Evolutionary conservation across 2,113 vertebrate species (phyloP), one percentile per base, ranked within the genome.

Genomic region (Alethe diademata): DNA sequence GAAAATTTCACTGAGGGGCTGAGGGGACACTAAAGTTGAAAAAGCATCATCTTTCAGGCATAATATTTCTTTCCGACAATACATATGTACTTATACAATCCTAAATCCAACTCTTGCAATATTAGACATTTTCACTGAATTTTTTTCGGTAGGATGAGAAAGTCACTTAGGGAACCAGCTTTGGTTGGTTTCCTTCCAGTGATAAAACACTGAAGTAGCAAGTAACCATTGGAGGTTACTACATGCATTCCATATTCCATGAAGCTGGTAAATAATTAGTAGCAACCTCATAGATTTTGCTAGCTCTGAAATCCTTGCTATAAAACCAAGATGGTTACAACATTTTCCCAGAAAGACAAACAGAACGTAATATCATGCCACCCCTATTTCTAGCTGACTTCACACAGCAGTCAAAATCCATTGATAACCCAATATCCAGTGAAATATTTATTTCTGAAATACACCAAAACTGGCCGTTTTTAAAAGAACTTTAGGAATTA

Each of bases 1-100:
- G 43, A 79, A 66, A 79, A 20, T 5, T 38, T 33, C 2, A 2
- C 13, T 31, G 3, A 2, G 4, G 5, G 4, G 2, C 3, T 86
- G 8, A 43, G 12, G 28, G 25, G 12, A 45, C 22, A 36, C 1
- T 28, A 12, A 78, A 62, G 15, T 51, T 56, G 18, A 64, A 70
- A 73, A 74, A 23, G 2, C 18, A 54, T 11, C 0, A 9, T 60
- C 64, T 64, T 51, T 38, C 56, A 74, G n/a, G 14, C 26, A 2
- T 61, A 78, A 24, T 83, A 2, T 29, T 51, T 70, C 17, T 38
- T 80, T 58, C 28, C 48, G 69, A 58, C 9, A 64, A 66, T 16
- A 67, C 7, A 9, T 47, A 28, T 1, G 16, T 65, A 72, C 5
- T 5, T 24, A 31, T 2, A 64, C n/a, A 91, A 76, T 31, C 40